Percentiles rank a stretch among this genome's conserved stretches.
Conservation (phyloP, 2,888 invertebrate species). For the Tetrapedia diversipes region DNA sequence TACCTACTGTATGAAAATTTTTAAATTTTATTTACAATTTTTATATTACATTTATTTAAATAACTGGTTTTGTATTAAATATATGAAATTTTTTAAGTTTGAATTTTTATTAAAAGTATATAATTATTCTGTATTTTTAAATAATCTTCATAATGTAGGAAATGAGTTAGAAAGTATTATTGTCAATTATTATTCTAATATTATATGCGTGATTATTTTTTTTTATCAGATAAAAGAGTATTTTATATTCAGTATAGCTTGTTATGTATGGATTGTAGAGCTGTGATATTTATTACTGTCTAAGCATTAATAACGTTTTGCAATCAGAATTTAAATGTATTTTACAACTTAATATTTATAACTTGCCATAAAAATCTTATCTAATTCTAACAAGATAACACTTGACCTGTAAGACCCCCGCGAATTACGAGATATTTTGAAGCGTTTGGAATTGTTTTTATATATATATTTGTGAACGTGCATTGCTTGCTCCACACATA, state of each 20-base stretch:
- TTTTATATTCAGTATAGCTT: background rate
- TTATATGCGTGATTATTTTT: background rate
- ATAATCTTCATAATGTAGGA: background rate
- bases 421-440: slow-evolving; percentile 56
- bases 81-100: background rate
- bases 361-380: slow-evolving; percentile 39
- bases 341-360: slow-evolving; percentile 1
- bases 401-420: slow-evolving; percentile 54
- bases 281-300: too few species aligned
- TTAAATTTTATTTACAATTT: background rate
- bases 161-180: too few species aligned
- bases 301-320: too few species aligned
- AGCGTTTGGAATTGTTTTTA: slow-evolving; percentile 4
- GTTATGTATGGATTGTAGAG: background rate
- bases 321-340: too few species aligned
- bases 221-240: background rate
- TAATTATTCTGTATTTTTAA: background rate
- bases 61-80: background rate
- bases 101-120: background rate
- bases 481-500: background rate
- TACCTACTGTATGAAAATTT: too few species aligned
- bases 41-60: background rate
- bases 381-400: slow-evolving; percentile 49
- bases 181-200: background rate
- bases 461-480: background rate